A percentile compares a stretch with the other conserved stretches of the same genome.
phyloP scores from a whole-genome alignment of 1,140 invertebrate species.

The Phortica variegata region DNA sequence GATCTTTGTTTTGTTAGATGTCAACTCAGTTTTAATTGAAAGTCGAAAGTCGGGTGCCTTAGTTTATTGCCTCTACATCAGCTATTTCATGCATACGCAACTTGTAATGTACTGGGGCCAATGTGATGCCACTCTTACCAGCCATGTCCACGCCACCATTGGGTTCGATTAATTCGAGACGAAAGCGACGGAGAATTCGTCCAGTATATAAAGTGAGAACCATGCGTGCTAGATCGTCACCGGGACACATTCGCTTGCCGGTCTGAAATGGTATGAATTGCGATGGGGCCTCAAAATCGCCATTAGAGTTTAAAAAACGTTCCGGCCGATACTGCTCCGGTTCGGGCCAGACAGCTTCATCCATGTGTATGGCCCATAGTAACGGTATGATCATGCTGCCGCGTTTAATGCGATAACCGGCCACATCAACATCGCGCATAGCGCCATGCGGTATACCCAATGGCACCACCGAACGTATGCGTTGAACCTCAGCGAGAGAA shows the following conservation, averaged over 20 bases:
- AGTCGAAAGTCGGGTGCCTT: no score
- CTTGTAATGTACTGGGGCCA: constrained; percentile 64
- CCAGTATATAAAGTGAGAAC: constrained; percentile 68
- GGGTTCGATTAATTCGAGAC: constrained; percentile 50
- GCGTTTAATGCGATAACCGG: constrained; percentile 63
- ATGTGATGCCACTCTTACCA: constrained; percentile 72
- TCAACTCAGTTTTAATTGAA: no score
- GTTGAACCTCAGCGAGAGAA: constrained; percentile 72
- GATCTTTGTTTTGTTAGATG: no score
- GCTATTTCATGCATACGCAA: constrained; percentile 21
- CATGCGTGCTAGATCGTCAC: constrained; percentile 81
- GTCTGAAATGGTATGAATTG: constrained; percentile 83
- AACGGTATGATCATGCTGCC: constrained; percentile 72
- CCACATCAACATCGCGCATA: constrained; percentile 64
- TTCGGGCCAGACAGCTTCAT: constrained; percentile 69
- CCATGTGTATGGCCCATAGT: constrained; percentile 82
- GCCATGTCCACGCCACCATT: constrained; percentile 47
- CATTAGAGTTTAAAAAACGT: constrained; percentile 71
- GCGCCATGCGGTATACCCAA: constrained; percentile 81
- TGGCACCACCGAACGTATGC: constrained; percentile 76
- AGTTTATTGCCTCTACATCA: neutral
- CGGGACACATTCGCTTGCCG: constrained; percentile 82
- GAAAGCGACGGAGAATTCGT: constrained; percentile 67
- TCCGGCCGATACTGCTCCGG: constrained; percentile 73
- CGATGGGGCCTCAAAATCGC: constrained; percentile 65